These are phyloP conservation scores for Lepidurus packardi DNA, from an alignment of 1,140 invertebrate species.

Conservation along the genomic window DNA sequence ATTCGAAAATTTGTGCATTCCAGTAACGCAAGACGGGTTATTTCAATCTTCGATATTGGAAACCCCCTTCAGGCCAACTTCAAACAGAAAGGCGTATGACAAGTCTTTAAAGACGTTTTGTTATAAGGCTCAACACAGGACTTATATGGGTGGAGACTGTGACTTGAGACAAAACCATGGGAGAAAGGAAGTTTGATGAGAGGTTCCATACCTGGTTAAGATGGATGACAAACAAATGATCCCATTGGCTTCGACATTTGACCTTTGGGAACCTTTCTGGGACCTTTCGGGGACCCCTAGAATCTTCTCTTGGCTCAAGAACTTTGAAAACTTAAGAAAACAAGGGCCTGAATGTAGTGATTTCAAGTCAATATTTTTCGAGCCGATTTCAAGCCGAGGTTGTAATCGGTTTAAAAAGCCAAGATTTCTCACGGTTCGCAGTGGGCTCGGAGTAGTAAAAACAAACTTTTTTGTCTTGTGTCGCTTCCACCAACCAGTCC, in stretches of 20 bases:
- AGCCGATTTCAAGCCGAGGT: too few relatives aligned
- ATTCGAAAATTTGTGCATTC: conserved; percentile 13
- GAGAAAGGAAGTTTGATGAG: conserved; percentile 7
- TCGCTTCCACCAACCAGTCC: background rate
- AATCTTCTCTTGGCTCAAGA: too few relatives aligned
- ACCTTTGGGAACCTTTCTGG: background rate
- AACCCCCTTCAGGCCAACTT: background rate
- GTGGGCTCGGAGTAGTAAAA: too few relatives aligned
- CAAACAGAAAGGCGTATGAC: background rate
- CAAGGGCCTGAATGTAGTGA: too few relatives aligned
- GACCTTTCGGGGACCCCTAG: too few relatives aligned
- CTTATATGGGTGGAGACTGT: background rate
- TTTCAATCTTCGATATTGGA: background rate
- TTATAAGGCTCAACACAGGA: background rate
- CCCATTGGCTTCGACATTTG: conserved; percentile 14
- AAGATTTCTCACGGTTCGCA: background rate
- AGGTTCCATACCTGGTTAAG: conserved; percentile 21
- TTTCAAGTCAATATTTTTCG: too few relatives aligned
- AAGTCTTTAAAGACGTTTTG: background rate
- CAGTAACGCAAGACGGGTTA: background rate
- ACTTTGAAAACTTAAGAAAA: too few relatives aligned
- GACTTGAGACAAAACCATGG: background rate
- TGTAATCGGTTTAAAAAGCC: too few relatives aligned
- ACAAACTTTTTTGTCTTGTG: too few relatives aligned
- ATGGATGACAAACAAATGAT: conserved; percentile 19